Conservation (phyloP, 2,888 invertebrate genomes). For the Volucella inanis region DNA sequence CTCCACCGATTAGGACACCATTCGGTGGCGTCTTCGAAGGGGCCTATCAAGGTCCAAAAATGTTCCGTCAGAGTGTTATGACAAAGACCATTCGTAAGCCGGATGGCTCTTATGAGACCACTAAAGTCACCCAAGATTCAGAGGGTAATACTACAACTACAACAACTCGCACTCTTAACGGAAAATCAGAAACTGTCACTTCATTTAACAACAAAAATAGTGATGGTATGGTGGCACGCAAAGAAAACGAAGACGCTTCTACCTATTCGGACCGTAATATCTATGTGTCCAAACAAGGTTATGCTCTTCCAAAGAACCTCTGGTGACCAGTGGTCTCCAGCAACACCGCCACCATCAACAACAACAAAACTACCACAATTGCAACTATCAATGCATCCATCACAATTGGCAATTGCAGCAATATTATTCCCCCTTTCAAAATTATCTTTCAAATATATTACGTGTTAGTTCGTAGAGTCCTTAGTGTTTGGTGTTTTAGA, state of each 20-base stretch:
- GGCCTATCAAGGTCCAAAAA: constrained; percentile 81
- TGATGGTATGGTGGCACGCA: neutral
- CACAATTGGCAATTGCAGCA: constrained; percentile 77
- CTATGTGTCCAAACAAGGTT: constrained; percentile 82
- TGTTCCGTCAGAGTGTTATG: constrained; percentile 84
- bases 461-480: constrained; percentile 81
- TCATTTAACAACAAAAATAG: constrained; percentile 65
- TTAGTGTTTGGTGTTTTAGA: constrained; percentile 83
- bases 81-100: constrained; percentile 84
- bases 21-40: constrained; percentile 82
- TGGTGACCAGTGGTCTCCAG: constrained; percentile 83
- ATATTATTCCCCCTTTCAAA: constrained; percentile 74
- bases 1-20: constrained; percentile 78
- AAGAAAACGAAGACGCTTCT: constrained; percentile 39
- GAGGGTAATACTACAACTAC: constrained; percentile 86
- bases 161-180: constrained; percentile 83
- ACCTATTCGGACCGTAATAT: constrained; percentile 80
- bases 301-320: constrained; percentile 83
- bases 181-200: constrained; percentile 81
- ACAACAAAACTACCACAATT: constrained; percentile 75
- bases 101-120: constrained; percentile 86
- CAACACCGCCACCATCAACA: constrained; percentile 61
- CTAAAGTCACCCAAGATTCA: constrained; percentile 84
- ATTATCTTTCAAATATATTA: constrained; percentile 81
- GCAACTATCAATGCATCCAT: constrained; percentile 75